Conservation (phyloP, 35 echinoderm and acorn worm genomes). For the Anneissia japonica region DNA sequence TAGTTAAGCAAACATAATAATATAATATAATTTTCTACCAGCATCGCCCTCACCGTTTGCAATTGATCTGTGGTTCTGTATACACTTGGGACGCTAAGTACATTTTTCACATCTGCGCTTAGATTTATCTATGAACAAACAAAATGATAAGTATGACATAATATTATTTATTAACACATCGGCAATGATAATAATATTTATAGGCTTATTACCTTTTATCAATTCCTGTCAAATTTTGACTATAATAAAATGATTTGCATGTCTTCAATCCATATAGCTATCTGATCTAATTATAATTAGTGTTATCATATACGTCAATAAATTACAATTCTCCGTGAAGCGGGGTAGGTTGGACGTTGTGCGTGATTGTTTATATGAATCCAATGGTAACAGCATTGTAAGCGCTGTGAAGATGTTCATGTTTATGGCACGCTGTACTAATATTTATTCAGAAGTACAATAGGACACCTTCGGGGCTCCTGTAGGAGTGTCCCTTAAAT, state of each 20-base stretch:
- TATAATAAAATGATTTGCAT: not conserved
- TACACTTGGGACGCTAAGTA: conserved; percentile 58
- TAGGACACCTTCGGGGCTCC: too few species aligned
- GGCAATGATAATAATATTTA: not conserved
- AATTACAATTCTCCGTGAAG: too few species aligned
- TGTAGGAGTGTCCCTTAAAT: too few species aligned
- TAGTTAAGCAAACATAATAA: not conserved
- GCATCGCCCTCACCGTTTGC: conserved; percentile 47
- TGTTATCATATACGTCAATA: not conserved
- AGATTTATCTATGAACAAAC: conserved; percentile 55
- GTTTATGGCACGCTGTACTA: too few species aligned
- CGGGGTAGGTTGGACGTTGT: too few species aligned
- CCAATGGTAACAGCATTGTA: too few species aligned
- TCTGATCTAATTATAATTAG: not conserved
- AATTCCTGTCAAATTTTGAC: not conserved
- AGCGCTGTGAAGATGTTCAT: too few species aligned
- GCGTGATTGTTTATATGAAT: too few species aligned
- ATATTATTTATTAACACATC: too few species aligned
- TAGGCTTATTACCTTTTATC: not conserved
- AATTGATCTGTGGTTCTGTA: conserved; percentile 60
- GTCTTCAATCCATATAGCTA: not conserved
- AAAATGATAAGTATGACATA: too few species aligned
- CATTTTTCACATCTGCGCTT: conserved; percentile 67
- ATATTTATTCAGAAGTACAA: too few species aligned
- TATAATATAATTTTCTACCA: not conserved